phyloP scores from a whole-genome alignment of 2,888 invertebrate species.

The Nipponacmea schrenckii region DNA sequence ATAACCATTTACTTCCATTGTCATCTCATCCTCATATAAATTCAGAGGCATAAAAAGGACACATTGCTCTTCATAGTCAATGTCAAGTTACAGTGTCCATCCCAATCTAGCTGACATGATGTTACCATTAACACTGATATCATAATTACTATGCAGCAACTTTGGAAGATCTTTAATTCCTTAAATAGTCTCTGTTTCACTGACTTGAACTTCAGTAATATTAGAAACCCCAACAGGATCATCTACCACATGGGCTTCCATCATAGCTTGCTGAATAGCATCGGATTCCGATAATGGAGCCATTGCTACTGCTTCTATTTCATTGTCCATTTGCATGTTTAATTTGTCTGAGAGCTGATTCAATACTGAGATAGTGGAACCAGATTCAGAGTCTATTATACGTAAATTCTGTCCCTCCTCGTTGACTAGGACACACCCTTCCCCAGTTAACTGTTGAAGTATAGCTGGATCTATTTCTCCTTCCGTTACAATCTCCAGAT shows the following conservation, averaged over 20 bases:
- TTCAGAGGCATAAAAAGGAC: no score
- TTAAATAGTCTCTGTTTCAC: not conserved
- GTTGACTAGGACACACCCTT: constrained; percentile 40
- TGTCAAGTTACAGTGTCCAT: no score
- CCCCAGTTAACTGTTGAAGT: constrained; percentile 41
- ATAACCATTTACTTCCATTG: no score
- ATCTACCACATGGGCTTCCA: constrained; percentile 28
- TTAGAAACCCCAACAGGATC: constrained; percentile 18
- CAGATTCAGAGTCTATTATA: constrained; percentile 46
- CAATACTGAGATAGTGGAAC: constrained; percentile 42
- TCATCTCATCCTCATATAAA: no score
- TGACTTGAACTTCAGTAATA: not conserved
- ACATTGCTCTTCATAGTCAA: no score
- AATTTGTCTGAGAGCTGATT: constrained; percentile 25
- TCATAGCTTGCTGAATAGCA: constrained; percentile 35
- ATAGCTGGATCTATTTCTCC: constrained; percentile 35
- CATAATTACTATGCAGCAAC: no score
- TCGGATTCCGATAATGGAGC: constrained; percentile 25
- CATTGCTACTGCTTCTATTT: constrained; percentile 36
- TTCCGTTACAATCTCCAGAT: constrained; percentile 48
- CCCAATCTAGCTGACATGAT: no score
- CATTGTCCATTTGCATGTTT: constrained; percentile 20
- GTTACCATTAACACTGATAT: no score
- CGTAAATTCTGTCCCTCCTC: constrained; percentile 37
- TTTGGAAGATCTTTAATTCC: no score